Evolutionary conservation across 2,888 invertebrate genomes (phyloP), one percentile per base, ranked within the genome.

Genomic region (Rhopalosiphum nymphaeae): DNA sequence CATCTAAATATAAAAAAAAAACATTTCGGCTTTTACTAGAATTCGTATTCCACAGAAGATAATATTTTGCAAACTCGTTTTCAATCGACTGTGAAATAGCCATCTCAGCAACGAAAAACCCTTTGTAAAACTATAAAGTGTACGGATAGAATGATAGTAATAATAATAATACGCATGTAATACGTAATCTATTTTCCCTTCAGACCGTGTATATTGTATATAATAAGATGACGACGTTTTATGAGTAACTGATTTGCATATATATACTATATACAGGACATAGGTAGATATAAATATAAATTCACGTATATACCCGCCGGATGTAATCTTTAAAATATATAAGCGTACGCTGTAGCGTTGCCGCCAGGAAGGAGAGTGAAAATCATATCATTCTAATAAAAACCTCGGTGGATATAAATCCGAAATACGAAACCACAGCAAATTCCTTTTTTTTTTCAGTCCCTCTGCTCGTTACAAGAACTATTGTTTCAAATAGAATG

Each of bases 241-340:
- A 84, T 42, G 84, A 91, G 91, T 44, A 42, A 84, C 91, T 84
- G 91, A 84, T 91, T 91, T 84, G 91, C 91, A 91, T 91, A 90
- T n/a, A 67, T 44, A 67, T 67, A 16, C n/a, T 67, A n/a, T 67
- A 67, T 3, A 25, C 46, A 88, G 46, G 3, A 88, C 88, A n/a
- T n/a, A 21, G 26, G 85, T 26, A n/a, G 67, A 9, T 67, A 36
- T 36, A 36, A 36, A 78, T 88, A 36, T 36, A 90, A 4, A 53
- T 53, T 53, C 49, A 53, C 84, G 91, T 84, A 90, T 67, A 78
- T 44, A 29, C 46, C 56, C 89, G 7, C 56, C 36, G 90, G 78
- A 93, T 67, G 67, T 67, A 42, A 93, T 84, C 25, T 36, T n/a
- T 67, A 67, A n/a, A 16, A 87, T 16, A 87, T 29, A 87, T 44